phyloP scores from a whole-genome alignment of 2,113 vertebrate genomes.

The Callipepla californica region DNA sequence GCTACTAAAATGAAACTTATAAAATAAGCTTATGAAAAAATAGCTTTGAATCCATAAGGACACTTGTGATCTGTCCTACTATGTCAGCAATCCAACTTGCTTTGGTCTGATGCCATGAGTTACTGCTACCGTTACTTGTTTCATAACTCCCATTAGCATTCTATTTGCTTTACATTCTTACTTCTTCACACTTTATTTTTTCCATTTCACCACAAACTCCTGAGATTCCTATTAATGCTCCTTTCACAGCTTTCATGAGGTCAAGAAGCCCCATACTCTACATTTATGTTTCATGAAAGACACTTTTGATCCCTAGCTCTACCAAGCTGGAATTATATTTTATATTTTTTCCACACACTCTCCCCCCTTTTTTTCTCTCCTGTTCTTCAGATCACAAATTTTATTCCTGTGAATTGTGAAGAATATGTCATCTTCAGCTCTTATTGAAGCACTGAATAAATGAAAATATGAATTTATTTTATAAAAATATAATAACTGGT shows the following conservation, averaged over 20 bases:
- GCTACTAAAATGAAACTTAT: neutral
- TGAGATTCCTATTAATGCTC: neutral
- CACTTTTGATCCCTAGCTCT: neutral
- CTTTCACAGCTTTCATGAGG: neutral
- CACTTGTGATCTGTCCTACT: neutral
- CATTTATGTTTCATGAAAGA: neutral
- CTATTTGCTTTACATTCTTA: neutral
- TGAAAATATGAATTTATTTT: neutral
- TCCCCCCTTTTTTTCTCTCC: neutral
- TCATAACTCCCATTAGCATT: neutral
- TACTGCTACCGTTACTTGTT: neutral
- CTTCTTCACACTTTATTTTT: neutral
- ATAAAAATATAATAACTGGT: neutral
- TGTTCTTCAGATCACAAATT: neutral
- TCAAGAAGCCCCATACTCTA: neutral
- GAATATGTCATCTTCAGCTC: neutral
- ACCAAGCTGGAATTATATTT: neutral
- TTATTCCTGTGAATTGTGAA: neutral
- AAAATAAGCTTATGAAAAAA: neutral
- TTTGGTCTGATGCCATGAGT: neutral
- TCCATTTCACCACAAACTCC: neutral
- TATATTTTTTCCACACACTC: rapidly evolving
- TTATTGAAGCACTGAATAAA: neutral
- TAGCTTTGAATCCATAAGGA: neutral
- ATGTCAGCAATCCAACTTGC: neutral